A percentile compares a stretch with the other conserved stretches of the same genome.
These are phyloP conservation scores for Anoplophora glabripennis DNA, from an alignment of 1,140 invertebrate species.

Conservation along the genomic window DNA sequence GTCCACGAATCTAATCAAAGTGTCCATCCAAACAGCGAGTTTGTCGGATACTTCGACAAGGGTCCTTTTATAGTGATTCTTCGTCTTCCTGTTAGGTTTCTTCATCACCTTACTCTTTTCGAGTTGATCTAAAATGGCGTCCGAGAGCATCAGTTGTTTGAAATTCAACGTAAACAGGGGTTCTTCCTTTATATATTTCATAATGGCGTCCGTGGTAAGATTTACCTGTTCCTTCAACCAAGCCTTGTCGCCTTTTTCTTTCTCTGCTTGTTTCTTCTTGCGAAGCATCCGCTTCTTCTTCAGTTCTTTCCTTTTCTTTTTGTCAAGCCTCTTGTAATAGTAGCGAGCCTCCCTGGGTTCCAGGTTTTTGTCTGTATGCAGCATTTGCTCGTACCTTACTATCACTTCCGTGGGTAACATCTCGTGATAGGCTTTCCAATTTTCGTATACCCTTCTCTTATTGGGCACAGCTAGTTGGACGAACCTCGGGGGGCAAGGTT, in stretches of 20 bases:
- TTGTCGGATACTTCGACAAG: conserved; percentile 35
- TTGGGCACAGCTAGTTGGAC: conserved; percentile 32
- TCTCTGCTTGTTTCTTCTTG: conserved; percentile 18
- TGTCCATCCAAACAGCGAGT: conserved; percentile 38
- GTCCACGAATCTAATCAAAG: conserved; percentile 33
- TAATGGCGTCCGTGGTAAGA: conserved; percentile 19
- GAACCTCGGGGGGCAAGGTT: conserved; percentile 33
- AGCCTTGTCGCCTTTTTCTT: conserved; percentile 17
- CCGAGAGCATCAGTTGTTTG: conserved; percentile 37
- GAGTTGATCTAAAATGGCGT: conserved; percentile 30
- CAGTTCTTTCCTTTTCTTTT: conserved; percentile 19
- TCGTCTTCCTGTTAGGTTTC: conserved; percentile 29
- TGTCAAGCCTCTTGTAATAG: conserved; percentile 36
- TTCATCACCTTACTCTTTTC: conserved; percentile 17
- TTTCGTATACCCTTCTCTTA: conserved; percentile 32
- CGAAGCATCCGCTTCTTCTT: conserved; percentile 16
- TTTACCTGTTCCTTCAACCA: conserved; percentile 28
- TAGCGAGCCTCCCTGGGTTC: conserved; percentile 30
- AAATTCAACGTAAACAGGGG: conserved; percentile 32
- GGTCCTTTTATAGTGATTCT: conserved; percentile 28
- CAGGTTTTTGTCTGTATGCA: conserved; percentile 35
- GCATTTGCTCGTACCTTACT: conserved; percentile 30
- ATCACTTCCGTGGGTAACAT: conserved; percentile 30
- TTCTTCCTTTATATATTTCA: conserved; percentile 31
- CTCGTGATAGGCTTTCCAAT: conserved; percentile 33